phyloP scores from a whole-genome alignment of 2,888 invertebrate genomes.

The Brassicogethes aeneus region DNA sequence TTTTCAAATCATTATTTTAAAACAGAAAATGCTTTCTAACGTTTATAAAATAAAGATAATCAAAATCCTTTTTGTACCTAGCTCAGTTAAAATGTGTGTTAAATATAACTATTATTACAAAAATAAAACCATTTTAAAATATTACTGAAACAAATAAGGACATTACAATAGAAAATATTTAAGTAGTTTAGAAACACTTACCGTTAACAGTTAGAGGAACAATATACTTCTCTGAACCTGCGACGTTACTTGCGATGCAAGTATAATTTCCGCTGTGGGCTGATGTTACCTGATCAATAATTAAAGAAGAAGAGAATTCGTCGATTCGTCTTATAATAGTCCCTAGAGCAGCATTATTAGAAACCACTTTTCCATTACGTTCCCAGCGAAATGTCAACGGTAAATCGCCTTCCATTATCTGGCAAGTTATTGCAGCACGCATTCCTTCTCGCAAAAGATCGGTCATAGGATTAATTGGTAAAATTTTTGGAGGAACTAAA shows the following conservation, averaged over 20 bases:
- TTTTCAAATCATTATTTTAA: too few species aligned
- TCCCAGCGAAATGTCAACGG: slow-evolving; percentile 90
- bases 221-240: slow-evolving; percentile 67
- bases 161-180: too few species aligned
- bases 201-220: slow-evolving; percentile 77
- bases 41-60: too few species aligned
- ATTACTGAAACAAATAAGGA: too few species aligned
- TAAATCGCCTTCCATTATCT: slow-evolving; percentile 85
- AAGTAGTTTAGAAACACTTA: slow-evolving; percentile 34
- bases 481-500: slow-evolving; percentile 74
- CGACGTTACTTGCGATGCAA: slow-evolving; percentile 84
- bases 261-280: slow-evolving; percentile 85
- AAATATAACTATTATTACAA: too few species aligned
- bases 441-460: slow-evolving; percentile 74
- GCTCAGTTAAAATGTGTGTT: too few species aligned
- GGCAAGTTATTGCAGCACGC: slow-evolving; percentile 83
- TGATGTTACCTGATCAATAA: slow-evolving; percentile 78
- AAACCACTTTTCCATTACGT: slow-evolving; percentile 71
- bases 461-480: slow-evolving; percentile 75
- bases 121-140: too few species aligned
- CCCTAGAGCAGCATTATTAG: slow-evolving; percentile 40
- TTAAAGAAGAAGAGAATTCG: slow-evolving; percentile 77
- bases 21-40: too few species aligned
- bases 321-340: slow-evolving; percentile 57
- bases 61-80: too few species aligned